Evolutionary conservation across 2,888 invertebrate species (phyloP).

Genomic region (Cantharis lateralis): DNA sequence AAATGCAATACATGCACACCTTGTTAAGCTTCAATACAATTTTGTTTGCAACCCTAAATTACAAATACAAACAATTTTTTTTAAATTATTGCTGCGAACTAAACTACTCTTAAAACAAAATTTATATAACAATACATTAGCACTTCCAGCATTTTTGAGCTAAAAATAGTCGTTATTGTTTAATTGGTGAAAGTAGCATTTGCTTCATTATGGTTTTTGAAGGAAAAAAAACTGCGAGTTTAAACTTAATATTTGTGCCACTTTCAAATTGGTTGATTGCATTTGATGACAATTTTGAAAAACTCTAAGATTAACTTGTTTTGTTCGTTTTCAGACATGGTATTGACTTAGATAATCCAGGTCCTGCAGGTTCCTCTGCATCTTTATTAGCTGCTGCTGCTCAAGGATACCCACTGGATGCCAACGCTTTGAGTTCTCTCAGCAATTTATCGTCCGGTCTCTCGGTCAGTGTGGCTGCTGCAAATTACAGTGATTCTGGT

Average conservation of each 20-base stretch:
- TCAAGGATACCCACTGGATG: constrained; percentile 55
- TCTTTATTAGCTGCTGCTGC: constrained; percentile 69
- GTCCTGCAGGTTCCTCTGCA: constrained; percentile 78
- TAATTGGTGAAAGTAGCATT: neutral
- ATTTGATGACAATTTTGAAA: neutral
- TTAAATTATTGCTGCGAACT: too few species aligned
- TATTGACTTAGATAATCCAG: constrained; percentile 88
- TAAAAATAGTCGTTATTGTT: neutral
- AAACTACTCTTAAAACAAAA: too few species aligned
- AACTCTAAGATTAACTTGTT: neutral
- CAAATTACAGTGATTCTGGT: constrained; percentile 83
- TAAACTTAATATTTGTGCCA: neutral
- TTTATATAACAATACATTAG: neutral
- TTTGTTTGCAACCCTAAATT: too few species aligned
- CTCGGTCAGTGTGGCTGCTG: constrained; percentile 54
- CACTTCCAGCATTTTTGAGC: neutral
- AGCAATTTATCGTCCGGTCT: constrained; percentile 69
- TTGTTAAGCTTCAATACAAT: too few species aligned
- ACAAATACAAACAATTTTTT: too few species aligned
- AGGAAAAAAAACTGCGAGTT: neutral
- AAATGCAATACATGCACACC: too few species aligned
- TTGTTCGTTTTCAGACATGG: constrained; percentile 67
- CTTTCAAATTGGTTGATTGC: neutral
- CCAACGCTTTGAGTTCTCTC: constrained; percentile 58
- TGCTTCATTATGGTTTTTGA: neutral